Evolutionary conservation across 2,888 invertebrate genomes (phyloP), one percentile per base, ranked within the genome.

Genomic region (Ctenicera cuprea): DNA sequence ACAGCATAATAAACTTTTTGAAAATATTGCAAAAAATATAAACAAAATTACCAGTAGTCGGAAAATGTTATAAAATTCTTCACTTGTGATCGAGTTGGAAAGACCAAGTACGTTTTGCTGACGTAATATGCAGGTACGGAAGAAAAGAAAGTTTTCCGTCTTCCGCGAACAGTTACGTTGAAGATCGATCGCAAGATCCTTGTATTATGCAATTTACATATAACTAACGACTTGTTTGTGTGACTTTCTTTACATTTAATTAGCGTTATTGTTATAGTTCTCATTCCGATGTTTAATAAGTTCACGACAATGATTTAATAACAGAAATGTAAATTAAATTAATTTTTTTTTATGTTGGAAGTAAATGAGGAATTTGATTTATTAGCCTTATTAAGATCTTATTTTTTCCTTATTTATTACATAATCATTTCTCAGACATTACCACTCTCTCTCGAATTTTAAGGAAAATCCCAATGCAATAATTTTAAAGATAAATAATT

Each of bases 101-200:
- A 63, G 9, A 45, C n/a, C 45, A n/a, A 41, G 16, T n/a, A 26
- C 14, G 50, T 48, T 26, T 16, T 9, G 20, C 20, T 65, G 52
- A 65, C 48, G 65, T 54, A 66, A 54, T 18, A 43, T 33, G 59
- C 64, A 52, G 72, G 57, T 65, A 68, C 74, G 69, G 72, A 74
- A 72, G 76, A 72, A 38, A 76, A 45, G 76, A 75, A 76, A 76
- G 76, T 73, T 20, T 59, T 67, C 38, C 52, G 52, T 59, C 57
- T 69, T 69, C 69, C 62, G 69, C 61, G 38, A 62, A 20, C 61
- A 18, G 64, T 64, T 62, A 43, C 30, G 30, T 12, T 14, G 50
- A 64, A 37, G 64, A 64, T 50, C 64, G 30, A 37, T 64, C 18
- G 50, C 37, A 3, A 20, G 37, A 30, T 64, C 22, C 26, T 50